Conservation (phyloP, 2,888 invertebrate species). For the Lepidochitona cinerea region DNA sequence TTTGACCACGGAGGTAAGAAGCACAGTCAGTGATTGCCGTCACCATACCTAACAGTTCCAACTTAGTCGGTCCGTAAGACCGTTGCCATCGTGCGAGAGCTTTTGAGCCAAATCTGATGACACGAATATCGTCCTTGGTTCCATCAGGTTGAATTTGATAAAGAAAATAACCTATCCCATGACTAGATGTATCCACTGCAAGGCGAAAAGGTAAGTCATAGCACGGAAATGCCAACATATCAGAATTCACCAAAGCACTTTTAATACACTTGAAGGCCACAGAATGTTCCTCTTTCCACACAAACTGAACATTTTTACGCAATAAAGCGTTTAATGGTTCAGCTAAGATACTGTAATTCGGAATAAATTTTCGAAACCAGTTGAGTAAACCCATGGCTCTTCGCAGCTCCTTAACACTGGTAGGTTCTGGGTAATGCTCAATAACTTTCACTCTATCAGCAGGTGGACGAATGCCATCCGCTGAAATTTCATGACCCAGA, state of each 20-base stretch:
- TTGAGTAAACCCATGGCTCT: slow-evolving; percentile 10
- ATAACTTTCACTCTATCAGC: too few species aligned
- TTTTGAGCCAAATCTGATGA: background rate
- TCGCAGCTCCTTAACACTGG: background rate
- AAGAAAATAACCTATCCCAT: slow-evolving; percentile 8
- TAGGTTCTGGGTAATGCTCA: slow-evolving; percentile 8
- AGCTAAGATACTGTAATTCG: slow-evolving; percentile 4
- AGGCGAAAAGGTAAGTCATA: slow-evolving; percentile 14
- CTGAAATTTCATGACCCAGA: slow-evolving; percentile 6
- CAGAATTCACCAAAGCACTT: slow-evolving; percentile 2
- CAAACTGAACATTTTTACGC: slow-evolving; percentile 1
- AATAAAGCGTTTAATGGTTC: background rate
- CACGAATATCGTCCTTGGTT: background rate
- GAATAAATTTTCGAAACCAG: too few species aligned
- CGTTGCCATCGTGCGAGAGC: background rate
- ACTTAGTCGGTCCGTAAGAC: background rate
- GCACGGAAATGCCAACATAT: slow-evolving; percentile 14
- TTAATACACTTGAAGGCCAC: slow-evolving; percentile 7
- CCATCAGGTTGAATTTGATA: background rate
- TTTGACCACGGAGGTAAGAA: background rate
- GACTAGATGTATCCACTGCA: slow-evolving; percentile 13
- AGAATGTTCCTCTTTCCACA: slow-evolving; percentile 2
- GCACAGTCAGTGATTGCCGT: background rate
- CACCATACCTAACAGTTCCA: slow-evolving; percentile 1
- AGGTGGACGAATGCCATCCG: too few species aligned